These are phyloP conservation scores for Caradrina kadenii DNA, from an alignment of 2,888 invertebrate genomes.

Conservation along the genomic window DNA sequence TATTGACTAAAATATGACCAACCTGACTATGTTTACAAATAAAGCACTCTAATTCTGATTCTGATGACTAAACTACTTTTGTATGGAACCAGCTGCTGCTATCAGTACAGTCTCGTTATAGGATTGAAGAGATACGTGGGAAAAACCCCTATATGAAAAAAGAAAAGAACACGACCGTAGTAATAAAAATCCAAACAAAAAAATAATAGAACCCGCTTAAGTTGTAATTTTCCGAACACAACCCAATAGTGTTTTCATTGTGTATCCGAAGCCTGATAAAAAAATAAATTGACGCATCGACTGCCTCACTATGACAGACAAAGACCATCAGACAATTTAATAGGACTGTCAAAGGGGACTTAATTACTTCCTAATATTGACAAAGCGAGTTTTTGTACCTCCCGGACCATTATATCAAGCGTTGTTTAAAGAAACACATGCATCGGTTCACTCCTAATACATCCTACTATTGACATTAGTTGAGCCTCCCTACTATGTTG, in stretches of 20 bases:
- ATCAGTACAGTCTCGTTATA: too few relatives aligned
- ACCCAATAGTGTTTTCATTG: constrained; percentile 44
- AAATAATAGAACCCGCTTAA: constrained; percentile 26
- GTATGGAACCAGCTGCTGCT: too few relatives aligned
- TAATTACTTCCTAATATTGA: constrained; percentile 89
- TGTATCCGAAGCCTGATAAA: constrained; percentile 13
- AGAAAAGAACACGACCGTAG: not conserved
- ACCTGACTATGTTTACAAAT: too few relatives aligned
- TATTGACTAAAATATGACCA: too few relatives aligned
- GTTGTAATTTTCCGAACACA: constrained; percentile 36
- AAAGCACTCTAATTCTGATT: too few relatives aligned
- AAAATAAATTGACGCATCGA: constrained; percentile 72
- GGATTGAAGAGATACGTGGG: not conserved
- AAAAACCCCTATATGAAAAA: not conserved
- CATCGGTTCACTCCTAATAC: constrained; percentile 39
- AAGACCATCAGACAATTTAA: constrained; percentile 77
- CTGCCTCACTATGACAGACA: constrained; percentile 62
- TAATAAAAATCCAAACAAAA: constrained; percentile 14
- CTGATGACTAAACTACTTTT: too few relatives aligned
- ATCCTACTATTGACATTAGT: constrained; percentile 33
- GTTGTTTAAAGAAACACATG: constrained; percentile 59
- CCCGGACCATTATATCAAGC: constrained; percentile 72
- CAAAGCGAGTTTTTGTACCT: constrained; percentile 80
- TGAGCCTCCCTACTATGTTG: constrained; percentile 10
- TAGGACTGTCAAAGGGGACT: constrained; percentile 80